phyloP scores from a whole-genome alignment of 2,888 invertebrate species.

The Falcaria lacertinaria region DNA sequence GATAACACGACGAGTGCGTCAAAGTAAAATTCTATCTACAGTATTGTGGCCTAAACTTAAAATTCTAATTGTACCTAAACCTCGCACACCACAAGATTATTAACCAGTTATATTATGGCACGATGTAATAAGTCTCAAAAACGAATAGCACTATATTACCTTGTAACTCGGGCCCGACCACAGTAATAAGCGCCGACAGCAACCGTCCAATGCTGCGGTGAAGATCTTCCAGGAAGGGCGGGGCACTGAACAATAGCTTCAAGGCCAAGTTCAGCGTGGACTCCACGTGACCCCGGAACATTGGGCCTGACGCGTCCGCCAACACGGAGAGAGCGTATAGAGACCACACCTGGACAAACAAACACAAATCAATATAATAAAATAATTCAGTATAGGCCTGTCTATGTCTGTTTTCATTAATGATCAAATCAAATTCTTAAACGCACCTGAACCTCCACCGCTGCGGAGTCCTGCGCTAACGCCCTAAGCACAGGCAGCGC shows the following conservation, averaged over 20 bases:
- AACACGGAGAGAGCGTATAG: slow-evolving; percentile 96
- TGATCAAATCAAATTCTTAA: not conserved
- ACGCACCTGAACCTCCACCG: slow-evolving; percentile 94
- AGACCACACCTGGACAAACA: slow-evolving; percentile 89
- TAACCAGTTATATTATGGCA: no score
- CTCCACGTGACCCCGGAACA: slow-evolving; percentile 98
- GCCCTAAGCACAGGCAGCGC: slow-evolving; percentile 97
- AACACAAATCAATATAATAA: no score
- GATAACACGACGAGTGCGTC: no score
- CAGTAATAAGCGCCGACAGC: slow-evolving; percentile 96
- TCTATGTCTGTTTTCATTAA: no score
- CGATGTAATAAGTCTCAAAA: no score
- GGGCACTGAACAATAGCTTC: slow-evolving; percentile 92
- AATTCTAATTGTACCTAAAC: no score
- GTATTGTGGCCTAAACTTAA: no score
- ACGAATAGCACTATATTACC: slow-evolving; percentile 78
- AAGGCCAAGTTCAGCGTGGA: slow-evolving; percentile 94
- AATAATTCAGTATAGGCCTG: no score
- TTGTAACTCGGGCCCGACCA: slow-evolving; percentile 98
- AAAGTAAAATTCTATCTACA: no score
- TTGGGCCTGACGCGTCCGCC: slow-evolving; percentile 98
- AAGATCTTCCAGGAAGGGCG: slow-evolving; percentile 93
- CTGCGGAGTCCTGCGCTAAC: slow-evolving; percentile 94
- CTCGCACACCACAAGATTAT: no score
- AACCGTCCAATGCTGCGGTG: slow-evolving; percentile 94